phyloP scores from a whole-genome alignment of 2,113 vertebrate genomes.

The Anhinga rufa region DNA sequence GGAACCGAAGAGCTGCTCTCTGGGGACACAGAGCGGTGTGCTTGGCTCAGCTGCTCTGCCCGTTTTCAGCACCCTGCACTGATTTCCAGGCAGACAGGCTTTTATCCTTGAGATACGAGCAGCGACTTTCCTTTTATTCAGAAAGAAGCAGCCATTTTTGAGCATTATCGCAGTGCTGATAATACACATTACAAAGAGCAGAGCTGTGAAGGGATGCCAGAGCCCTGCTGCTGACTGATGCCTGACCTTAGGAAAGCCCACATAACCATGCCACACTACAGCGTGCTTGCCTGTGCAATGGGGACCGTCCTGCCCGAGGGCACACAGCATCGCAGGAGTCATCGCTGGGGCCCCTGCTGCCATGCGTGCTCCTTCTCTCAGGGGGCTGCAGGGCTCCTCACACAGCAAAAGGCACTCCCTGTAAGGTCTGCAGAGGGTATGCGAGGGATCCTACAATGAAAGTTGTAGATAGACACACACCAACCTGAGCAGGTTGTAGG shows the following conservation, averaged over 20 bases:
- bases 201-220: background rate
- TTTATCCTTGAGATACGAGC: slow-evolving; percentile 41
- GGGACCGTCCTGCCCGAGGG: background rate
- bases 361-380: background rate
- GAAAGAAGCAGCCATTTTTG: background rate
- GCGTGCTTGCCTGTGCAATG: background rate
- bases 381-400: background rate
- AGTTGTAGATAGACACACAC: background rate
- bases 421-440: background rate
- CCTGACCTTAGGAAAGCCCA: background rate
- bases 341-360: background rate
- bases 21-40: background rate
- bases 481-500: background rate
- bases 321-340: accelerated
- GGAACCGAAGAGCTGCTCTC: background rate
- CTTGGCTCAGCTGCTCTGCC: background rate
- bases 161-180: background rate
- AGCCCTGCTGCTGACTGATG: background rate
- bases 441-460: background rate
- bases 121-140: slow-evolving; percentile 18
- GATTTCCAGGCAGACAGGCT: slow-evolving; percentile 23
- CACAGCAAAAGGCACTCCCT: background rate
- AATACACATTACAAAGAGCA: slow-evolving; percentile 14
- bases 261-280: accelerated
- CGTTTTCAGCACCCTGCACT: background rate